A percentile compares a stretch with the other conserved stretches of the same genome.
Evolutionary conservation across 2,888 invertebrate genomes (phyloP).

Genomic region (Lapara coniferarum): DNA sequence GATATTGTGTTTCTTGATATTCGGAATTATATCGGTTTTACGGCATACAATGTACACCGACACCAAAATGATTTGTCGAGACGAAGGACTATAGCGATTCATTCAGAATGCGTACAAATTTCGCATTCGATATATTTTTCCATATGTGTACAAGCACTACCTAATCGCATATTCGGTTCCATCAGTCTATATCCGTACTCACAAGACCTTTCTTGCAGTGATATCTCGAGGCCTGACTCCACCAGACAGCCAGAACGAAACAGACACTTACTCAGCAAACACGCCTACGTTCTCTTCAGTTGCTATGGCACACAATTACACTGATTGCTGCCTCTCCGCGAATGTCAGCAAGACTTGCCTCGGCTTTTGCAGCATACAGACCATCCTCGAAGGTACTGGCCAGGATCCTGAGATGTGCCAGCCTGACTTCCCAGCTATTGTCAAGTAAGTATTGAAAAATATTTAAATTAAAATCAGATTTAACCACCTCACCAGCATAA

Average conservation of each 20-base stretch:
- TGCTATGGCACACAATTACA: conserved; percentile 89
- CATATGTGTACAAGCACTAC: too few species aligned
- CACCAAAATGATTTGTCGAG: too few species aligned
- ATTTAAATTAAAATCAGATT: neutral
- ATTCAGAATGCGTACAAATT: too few species aligned
- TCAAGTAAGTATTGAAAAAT: conserved; percentile 68
- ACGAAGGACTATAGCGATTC: too few species aligned
- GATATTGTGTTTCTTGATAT: too few species aligned
- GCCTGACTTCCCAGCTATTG: conserved; percentile 90
- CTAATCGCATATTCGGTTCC: too few species aligned
- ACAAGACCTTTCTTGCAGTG: conserved; percentile 69
- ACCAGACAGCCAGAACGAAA: conserved; percentile 80
- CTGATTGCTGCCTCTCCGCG: conserved; percentile 88
- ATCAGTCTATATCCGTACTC: too few species aligned
- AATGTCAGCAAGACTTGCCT: conserved; percentile 89
- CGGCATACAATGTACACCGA: too few species aligned
- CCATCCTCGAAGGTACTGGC: conserved; percentile 89
- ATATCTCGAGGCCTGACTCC: conserved; percentile 85
- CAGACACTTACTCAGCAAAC: conserved; percentile 75
- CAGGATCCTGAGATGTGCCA: conserved; percentile 92
- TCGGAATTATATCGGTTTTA: too few species aligned
- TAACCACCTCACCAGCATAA: too few species aligned
- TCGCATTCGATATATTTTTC: too few species aligned
- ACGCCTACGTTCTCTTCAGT: conserved; percentile 64
- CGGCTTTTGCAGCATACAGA: conserved; percentile 92